A percentile compares a stretch with the other conserved stretches of the same genome.
These are phyloP conservation scores for Tragelaphus scriptus DNA, from an alignment of 2,113 vertebrate species.

Conservation along the genomic window DNA sequence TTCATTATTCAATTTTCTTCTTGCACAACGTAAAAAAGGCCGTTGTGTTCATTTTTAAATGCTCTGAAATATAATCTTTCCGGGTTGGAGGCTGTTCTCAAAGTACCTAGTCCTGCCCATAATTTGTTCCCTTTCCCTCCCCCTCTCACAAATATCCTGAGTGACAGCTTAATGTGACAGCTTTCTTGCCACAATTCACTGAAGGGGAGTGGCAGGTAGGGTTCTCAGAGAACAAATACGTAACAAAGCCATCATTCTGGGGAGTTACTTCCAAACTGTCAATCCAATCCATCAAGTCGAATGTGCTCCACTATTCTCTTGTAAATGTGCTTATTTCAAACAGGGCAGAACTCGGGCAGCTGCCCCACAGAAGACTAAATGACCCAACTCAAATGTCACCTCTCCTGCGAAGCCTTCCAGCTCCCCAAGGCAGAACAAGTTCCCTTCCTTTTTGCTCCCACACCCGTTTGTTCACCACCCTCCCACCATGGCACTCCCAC, in stretches of 20 bases:
- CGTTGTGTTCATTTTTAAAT: slow-evolving; percentile 58
- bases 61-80: slow-evolving; percentile 27
- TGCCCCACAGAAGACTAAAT: slow-evolving; percentile 47
- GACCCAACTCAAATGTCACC: slow-evolving; percentile 67
- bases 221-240: slow-evolving; percentile 64
- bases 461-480: neutral
- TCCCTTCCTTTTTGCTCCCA: slow-evolving; percentile 15
- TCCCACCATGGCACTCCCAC: neutral
- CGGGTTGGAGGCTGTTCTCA: slow-evolving; percentile 31
- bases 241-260: slow-evolving; percentile 75
- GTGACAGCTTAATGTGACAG: slow-evolving; percentile 39
- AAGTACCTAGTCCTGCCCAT: slow-evolving; percentile 33
- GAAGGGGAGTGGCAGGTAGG: slow-evolving; percentile 35
- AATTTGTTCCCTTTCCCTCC: slow-evolving; percentile 28
- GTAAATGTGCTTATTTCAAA: slow-evolving; percentile 60
- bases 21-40: slow-evolving; percentile 23
- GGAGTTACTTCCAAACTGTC: slow-evolving; percentile 75
- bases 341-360: slow-evolving; percentile 47
- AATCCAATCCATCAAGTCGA: slow-evolving; percentile 65
- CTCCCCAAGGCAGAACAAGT: slow-evolving; percentile 21
- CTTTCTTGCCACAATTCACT: slow-evolving; percentile 50
- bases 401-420: slow-evolving; percentile 30
- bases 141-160: slow-evolving; percentile 42
- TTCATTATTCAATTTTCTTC: slow-evolving; percentile 63
- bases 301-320: slow-evolving; percentile 49